These are phyloP conservation scores for Chaetorhynchus papuensis DNA, from an alignment of 2,113 vertebrate species.

Conservation along the genomic window DNA sequence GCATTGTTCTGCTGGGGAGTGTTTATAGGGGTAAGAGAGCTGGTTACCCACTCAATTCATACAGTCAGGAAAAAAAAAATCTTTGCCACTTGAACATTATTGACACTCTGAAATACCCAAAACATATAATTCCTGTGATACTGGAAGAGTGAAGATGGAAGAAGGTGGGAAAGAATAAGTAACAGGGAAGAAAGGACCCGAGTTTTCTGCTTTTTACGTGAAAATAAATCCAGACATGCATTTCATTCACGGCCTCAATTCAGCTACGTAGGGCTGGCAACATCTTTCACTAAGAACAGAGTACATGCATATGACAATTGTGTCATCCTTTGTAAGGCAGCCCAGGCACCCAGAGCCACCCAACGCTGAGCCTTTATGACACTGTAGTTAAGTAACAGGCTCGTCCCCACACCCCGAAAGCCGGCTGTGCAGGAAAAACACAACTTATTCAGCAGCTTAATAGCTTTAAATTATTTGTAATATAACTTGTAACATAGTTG, in stretches of 20 bases:
- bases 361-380: not conserved
- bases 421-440: not conserved
- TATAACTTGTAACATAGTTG: not conserved
- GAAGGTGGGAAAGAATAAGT: not conserved
- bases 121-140: not conserved
- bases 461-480: not conserved
- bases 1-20: not conserved
- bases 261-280: not conserved
- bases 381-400: not conserved
- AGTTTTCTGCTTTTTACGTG: not conserved
- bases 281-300: not conserved
- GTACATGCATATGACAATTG: accelerated
- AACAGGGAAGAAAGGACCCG: accelerated
- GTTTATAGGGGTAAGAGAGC: not conserved
- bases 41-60: not conserved
- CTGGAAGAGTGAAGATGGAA: not conserved
- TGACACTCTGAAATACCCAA: not conserved
- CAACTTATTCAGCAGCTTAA: not conserved
- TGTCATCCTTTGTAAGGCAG: not conserved
- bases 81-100: not conserved
- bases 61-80: not conserved
- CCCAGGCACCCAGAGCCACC: not conserved
- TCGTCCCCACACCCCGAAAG: not conserved
- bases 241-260: not conserved
- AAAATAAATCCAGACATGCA: not conserved